Evolutionary conservation across 2,888 invertebrate genomes (phyloP), one percentile per base, ranked within the genome.

Genomic region (Arrhopalites spinosus): DNA sequence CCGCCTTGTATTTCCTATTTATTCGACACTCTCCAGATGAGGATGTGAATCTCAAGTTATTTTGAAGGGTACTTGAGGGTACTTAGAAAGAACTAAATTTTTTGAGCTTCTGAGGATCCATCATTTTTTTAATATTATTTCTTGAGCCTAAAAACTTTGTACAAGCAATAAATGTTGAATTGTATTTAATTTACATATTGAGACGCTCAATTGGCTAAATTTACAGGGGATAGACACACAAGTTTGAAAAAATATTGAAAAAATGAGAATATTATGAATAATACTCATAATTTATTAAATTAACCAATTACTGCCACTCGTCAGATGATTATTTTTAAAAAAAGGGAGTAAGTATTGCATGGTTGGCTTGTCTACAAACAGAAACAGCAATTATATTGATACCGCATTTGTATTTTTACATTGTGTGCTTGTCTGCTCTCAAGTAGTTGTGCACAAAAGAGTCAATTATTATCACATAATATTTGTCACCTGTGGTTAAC

Each of bases 361-460:
- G 36, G 36, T 3, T 36, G 36, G 36, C 36, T 36, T 36, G 36
- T 36, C 36, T 36, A 36, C 11, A 36, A n/a, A 36, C 50, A 50
- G 2, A 50, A 50, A 50, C 15, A 50, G n/a, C 50, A 15, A 50
- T 50, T 50, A 50, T 50, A 50, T 50, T 50, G 50, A n/a, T 15
- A 50, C 36, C 36, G n/a, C 50, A 15, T n/a, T 45, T 50, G 15
- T 50, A 50, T 50, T 50, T 15, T 50, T 15, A 50, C 25, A 53
- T 29, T 61, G 25, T 72, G 20, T 45, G 27, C 43, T 27, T 72
- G 59, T 61, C 30, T 72, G 23, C 61, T 63, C 45, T 72, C 63
- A 72, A 63, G 63, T 72, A 63, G 30, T 23, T 63, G 45, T 47
- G 63, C 71, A 71, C 61, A 63, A 72, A 72, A 23, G 72, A 47